Evolutionary conservation across 1,140 invertebrate genomes (phyloP), one percentile per base, ranked within the genome.

Genomic region (Physella acuta): DNA sequence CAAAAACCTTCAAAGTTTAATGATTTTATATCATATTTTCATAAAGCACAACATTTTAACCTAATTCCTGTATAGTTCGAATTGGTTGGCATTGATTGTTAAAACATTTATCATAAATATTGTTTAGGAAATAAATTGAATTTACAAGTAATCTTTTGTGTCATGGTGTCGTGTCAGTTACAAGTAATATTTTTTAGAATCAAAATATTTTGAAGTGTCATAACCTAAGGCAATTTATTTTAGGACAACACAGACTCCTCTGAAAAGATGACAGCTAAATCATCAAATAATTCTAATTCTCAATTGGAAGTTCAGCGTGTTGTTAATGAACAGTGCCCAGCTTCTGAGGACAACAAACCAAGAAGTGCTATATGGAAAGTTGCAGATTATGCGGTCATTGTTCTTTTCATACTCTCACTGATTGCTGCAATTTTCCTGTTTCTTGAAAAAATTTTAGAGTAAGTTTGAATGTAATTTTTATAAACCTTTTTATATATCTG

Each of bases 261-360:
- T 24, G 24, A 20, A 30, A 30, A 30, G 30, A 14, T 14, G 33
- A 24, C 17, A 60, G 33, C 26, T 11, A 34, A 11, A 14, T 20
- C 30, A 4, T 14, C 33, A 26, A 16, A 11, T 26, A 56, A 56
- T 26, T 56, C 53, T 56, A 16, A 44, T 44, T 44, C 39, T 11
- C 39, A 44, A 44, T 26, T 68, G n/a, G 66, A 68, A 33, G 66
- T 68, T 3, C 66, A 68, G 39, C 66, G 66, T 49, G 66, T 68
- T 44, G 55, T 59, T 30, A 68, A 68, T 39, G 66, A 68, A 11
- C 66, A 60, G 17, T 31, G 66, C 17, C 66, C 56, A 17, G 39
- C 51, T 37, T 36, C 55, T n/a, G 66, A 68, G 1, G 66, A 68
- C 39, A 56, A 68, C 37, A 58, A 68, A 24, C 56, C 66, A 1